phyloP scores from a whole-genome alignment of 2,113 vertebrate genomes.

The Caranx melampygus region DNA sequence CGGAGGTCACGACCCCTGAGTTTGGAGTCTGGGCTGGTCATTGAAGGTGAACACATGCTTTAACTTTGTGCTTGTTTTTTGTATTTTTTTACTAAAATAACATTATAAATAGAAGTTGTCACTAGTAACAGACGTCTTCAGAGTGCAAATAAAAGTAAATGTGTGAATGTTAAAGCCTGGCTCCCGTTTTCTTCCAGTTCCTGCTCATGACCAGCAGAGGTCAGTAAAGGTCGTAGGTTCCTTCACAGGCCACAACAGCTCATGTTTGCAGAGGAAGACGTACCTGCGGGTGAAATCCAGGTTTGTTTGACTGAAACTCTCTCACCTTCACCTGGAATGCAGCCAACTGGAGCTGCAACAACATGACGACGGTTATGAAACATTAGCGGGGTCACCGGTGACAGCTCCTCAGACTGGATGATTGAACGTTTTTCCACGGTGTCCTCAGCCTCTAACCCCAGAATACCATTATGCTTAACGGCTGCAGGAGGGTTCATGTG shows the following conservation, averaged over 20 bases:
- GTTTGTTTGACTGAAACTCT: background rate
- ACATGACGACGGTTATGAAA: background rate
- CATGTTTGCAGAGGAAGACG: background rate
- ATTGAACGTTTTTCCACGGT: background rate
- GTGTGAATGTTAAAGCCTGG: background rate
- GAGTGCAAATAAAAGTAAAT: too few relatives aligned
- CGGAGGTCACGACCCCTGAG: too few relatives aligned
- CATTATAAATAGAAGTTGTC: too few relatives aligned
- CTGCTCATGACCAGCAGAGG: constrained; percentile 30
- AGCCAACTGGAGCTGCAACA: background rate
- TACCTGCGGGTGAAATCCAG: background rate
- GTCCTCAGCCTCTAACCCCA: background rate
- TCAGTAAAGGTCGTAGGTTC: background rate
- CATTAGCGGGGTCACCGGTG: background rate
- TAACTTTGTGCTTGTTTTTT: too few relatives aligned
- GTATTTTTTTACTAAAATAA: too few relatives aligned
- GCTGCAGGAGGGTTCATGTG: background rate
- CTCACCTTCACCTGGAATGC: constrained; percentile 9
- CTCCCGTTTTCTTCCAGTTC: background rate
- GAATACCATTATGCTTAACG: background rate
- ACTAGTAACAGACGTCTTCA: too few relatives aligned
- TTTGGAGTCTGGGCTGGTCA: too few relatives aligned
- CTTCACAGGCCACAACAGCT: constrained; percentile 3
- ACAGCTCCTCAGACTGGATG: background rate
- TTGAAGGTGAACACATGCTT: too few relatives aligned